Percentiles rank a stretch among this genome's conserved stretches.
These are phyloP conservation scores for Piscicola geometra DNA, from an alignment of 2,888 invertebrate genomes.

Conservation along the genomic window DNA sequence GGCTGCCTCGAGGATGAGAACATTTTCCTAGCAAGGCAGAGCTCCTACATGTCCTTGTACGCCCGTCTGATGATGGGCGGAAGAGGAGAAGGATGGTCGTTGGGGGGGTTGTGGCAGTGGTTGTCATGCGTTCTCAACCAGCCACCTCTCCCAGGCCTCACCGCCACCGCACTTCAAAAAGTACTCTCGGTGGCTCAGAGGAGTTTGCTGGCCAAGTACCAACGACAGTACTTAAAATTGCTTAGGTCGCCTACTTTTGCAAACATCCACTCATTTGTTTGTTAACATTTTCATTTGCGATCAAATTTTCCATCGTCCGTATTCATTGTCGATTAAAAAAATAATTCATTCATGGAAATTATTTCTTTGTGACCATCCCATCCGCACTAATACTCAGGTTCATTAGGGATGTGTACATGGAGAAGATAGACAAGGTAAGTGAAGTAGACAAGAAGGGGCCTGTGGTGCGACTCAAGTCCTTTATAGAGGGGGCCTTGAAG, in stretches of 20 bases:
- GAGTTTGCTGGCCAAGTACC: not conserved
- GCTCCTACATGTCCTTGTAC: not conserved
- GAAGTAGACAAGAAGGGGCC: not conserved
- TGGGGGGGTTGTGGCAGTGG: not conserved
- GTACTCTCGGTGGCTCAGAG: conserved; percentile 4
- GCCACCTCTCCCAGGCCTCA: not conserved
- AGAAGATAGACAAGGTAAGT: not conserved
- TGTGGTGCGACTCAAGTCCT: not conserved
- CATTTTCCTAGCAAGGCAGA: not conserved
- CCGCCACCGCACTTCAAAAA: not conserved
- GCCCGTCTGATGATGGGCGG: not conserved
- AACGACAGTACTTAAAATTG: not conserved
- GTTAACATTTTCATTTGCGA: too few relatives aligned
- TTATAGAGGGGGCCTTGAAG: not conserved
- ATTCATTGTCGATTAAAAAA: too few relatives aligned
- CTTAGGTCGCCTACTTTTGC: too few relatives aligned
- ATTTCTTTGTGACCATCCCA: too few relatives aligned
- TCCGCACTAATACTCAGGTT: too few relatives aligned
- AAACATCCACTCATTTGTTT: too few relatives aligned
- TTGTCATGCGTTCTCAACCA: conserved; percentile 2
- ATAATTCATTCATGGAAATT: too few relatives aligned
- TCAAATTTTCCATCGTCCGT: too few relatives aligned
- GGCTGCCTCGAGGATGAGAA: not conserved
- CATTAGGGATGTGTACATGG: not conserved
- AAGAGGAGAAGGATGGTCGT: not conserved